Evolutionary conservation across 2,113 vertebrate species (phyloP).

Genomic region (Garra rufa): DNA sequence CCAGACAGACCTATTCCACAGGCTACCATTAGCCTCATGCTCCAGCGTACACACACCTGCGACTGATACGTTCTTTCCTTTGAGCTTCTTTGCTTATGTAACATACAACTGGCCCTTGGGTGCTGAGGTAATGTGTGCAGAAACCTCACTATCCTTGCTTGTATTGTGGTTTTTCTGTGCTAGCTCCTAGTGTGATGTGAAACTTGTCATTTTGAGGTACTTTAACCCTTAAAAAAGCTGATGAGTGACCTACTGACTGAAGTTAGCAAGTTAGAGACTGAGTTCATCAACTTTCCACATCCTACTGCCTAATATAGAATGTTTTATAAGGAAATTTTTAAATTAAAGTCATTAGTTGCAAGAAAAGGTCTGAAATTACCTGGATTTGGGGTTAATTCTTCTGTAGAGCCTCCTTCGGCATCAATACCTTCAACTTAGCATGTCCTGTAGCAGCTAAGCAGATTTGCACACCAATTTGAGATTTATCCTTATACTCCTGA

Average conservation of each 20-base stretch:
- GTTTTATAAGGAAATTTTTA: neutral
- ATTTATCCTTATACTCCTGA: neutral
- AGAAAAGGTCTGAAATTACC: neutral
- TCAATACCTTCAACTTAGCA: neutral
- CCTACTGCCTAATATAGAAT: neutral
- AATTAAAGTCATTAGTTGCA: neutral
- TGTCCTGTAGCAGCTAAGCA: neutral
- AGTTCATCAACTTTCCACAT: neutral
- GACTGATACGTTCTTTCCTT: conserved; percentile 65
- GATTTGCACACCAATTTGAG: neutral
- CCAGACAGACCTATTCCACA: conserved; percentile 37
- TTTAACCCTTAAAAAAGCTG: conserved; percentile 6
- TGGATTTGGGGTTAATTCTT: neutral
- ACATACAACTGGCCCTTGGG: conserved; percentile 62
- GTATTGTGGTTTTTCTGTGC: conserved; percentile 45
- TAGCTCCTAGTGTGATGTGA: neutral
- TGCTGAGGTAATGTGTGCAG: conserved; percentile 62
- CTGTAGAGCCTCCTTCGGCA: too few species aligned
- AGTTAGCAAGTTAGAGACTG: neutral
- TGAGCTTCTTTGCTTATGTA: conserved; percentile 63
- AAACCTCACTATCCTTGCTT: conserved; percentile 54
- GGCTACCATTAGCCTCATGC: conserved; percentile 61
- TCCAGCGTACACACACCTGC: conserved; percentile 68
- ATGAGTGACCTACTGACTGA: conserved; percentile 43
- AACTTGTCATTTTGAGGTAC: neutral